Conservation (phyloP, 2,113 vertebrate species). For the Chrysemys picta region DNA sequence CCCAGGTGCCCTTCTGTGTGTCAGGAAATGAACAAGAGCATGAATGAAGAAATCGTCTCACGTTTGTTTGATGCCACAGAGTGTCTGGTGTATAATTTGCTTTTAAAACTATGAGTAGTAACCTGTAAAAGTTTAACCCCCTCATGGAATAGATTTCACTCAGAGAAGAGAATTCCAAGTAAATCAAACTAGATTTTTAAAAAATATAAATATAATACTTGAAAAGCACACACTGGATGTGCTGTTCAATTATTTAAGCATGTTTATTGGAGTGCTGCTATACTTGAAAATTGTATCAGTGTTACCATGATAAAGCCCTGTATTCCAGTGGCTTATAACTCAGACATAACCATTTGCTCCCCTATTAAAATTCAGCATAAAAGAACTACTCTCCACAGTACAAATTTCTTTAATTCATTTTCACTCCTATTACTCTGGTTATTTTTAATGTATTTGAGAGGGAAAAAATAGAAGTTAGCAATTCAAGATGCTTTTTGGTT, state of each 20-base stretch:
- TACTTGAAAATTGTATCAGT: background rate
- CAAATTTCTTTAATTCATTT: background rate
- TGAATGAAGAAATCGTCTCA: background rate
- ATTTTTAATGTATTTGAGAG: background rate
- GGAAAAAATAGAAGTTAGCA: background rate
- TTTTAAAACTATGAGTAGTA: background rate
- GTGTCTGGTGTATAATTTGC: background rate
- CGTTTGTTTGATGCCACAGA: background rate
- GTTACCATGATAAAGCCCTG: background rate
- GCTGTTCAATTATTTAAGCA: background rate
- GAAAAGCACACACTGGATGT: background rate
- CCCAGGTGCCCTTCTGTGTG: background rate
- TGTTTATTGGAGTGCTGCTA: constrained; percentile 7
- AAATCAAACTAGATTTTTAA: background rate
- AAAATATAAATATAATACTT: background rate
- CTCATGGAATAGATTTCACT: background rate
- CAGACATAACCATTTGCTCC: background rate
- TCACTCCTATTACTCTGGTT: background rate
- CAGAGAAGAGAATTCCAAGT: background rate
- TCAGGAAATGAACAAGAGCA: background rate
- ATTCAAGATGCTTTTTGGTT: background rate
- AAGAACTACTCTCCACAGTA: background rate
- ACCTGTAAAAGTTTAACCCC: rapidly evolving
- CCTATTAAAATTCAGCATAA: background rate
- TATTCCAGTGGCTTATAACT: background rate